Evolutionary conservation across 2,888 invertebrate genomes (phyloP), one percentile per base, ranked within the genome.

Genomic region (Hypolimnas misippus): DNA sequence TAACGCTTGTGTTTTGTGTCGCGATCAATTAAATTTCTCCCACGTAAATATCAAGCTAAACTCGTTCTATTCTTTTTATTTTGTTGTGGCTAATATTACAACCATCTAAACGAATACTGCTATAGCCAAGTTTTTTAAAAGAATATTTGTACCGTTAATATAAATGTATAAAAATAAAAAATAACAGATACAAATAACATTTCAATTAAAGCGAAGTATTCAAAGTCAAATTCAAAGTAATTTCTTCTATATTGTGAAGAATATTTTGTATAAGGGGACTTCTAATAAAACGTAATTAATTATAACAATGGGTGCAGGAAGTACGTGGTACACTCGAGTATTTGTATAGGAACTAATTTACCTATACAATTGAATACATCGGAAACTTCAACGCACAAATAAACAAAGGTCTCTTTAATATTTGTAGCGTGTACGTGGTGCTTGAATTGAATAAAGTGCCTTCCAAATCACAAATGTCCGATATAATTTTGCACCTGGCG

Each of bases 401-500:
- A 58, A 62, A 58, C 66, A 62, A 63, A 50, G 53, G 49, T 56
- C 33, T 63, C 53, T 57, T 64, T 49, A 58, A 58, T 57, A 63
- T 66, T 55, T 56, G 42, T 49, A 63, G 54, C 57, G 55, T 54
- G 58, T 49, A 31, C 60, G 57, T 54, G 25, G 33, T 58, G 66
- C 55, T 42, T 57, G 57, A 44, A 19, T 51, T 61, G 66, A 57
- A 62, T 59, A 59, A 52, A 67, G 57, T 67, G 61, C 62, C 52
- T 53, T 8, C 55, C 55, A 61, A 64, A 67, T 61, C 44, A 50
- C 63, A 63, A 65, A 63, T 66, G 61, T 62, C 62, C 61, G 64
- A 58, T 64, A 64, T 62, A 64, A 62, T 67, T 63, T 57, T 59
- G 61, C 66, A 67, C 64, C 66, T 64, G 64, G 64, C 64, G 58